Percentiles rank a stretch among this genome's conserved stretches.
Evolutionary conservation across 2,888 invertebrate genomes (phyloP).

Genomic region (Polydrusus cervinus): DNA sequence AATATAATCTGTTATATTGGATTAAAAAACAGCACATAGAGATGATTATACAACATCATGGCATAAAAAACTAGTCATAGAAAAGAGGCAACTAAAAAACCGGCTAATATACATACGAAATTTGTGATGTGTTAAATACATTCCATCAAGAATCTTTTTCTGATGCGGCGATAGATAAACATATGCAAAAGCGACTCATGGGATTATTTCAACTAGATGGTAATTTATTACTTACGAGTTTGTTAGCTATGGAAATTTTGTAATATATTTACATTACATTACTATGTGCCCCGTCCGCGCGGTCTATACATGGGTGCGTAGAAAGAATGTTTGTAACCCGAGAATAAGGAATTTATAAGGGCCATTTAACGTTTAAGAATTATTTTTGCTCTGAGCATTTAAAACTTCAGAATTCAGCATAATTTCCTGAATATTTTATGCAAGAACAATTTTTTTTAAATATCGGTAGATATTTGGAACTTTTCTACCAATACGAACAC

Average conservation of each 20-base stretch:
- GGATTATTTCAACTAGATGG: constrained; percentile 55
- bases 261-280: constrained; percentile 42
- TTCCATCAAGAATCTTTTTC: constrained; percentile 36
- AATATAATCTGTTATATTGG: background rate
- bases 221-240: constrained; percentile 53
- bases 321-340: constrained; percentile 14
- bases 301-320: constrained; percentile 15
- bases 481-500: no score
- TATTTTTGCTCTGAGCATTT: background rate
- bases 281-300: constrained; percentile 4
- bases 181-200: constrained; percentile 52
- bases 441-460: no score
- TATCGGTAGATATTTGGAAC: no score
- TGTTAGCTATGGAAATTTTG: constrained; percentile 55
- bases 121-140: constrained; percentile 52
- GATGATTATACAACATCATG: background rate
- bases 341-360: constrained; percentile 4
- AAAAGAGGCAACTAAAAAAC: constrained; percentile 18
- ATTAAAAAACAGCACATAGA: constrained; percentile 5
- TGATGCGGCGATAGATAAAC: constrained; percentile 45
- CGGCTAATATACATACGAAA: constrained; percentile 39
- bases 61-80: constrained; percentile 12
- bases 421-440: no score
- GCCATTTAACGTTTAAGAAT: background rate
- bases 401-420: background rate